Conservation (phyloP, 2,888 invertebrate species). For the Platycheirus albimanus region DNA sequence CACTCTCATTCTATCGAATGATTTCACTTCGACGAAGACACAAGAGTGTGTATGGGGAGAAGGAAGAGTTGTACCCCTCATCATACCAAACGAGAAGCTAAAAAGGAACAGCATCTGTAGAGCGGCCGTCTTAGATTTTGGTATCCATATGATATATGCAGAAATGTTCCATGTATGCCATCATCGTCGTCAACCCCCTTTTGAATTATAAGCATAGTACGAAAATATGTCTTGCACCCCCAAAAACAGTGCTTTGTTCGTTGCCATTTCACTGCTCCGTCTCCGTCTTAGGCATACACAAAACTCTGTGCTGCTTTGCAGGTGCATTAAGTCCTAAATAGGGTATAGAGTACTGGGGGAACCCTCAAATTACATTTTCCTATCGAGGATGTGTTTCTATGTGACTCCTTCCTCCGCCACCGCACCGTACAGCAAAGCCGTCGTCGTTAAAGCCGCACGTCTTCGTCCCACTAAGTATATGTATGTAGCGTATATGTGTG, state of each 20-base stretch:
- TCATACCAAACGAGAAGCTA: conserved; percentile 12
- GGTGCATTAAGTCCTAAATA: conserved; percentile 73
- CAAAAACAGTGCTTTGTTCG: conserved; percentile 26
- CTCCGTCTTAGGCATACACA: conserved; percentile 59
- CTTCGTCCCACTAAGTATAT: conserved; percentile 2
- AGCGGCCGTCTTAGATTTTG: conserved; percentile 65
- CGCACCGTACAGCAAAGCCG: not conserved
- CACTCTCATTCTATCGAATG: conserved; percentile 54
- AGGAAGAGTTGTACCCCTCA: conserved; percentile 1
- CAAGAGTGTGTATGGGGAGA: conserved; percentile 2
- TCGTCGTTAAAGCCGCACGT: conserved; percentile 14
- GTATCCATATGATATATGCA: conserved; percentile 71
- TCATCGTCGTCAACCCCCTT: conserved; percentile 42
- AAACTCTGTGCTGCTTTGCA: conserved; percentile 65
- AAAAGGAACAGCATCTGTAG: conserved; percentile 63
- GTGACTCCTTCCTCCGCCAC: conserved; percentile 23
- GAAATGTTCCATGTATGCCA: conserved; percentile 66
- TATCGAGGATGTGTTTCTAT: conserved; percentile 64
- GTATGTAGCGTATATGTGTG: conserved; percentile 39
- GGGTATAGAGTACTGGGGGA: conserved; percentile 26
- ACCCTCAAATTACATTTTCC: conserved; percentile 73
- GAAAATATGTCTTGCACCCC: conserved; percentile 70
- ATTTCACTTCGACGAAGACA: conserved; percentile 47
- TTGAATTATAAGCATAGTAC: conserved; percentile 68
- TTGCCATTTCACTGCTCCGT: conserved; percentile 7